These are phyloP conservation scores for Epinotia demarniana DNA, from an alignment of 2,888 invertebrate genomes.

Conservation along the genomic window DNA sequence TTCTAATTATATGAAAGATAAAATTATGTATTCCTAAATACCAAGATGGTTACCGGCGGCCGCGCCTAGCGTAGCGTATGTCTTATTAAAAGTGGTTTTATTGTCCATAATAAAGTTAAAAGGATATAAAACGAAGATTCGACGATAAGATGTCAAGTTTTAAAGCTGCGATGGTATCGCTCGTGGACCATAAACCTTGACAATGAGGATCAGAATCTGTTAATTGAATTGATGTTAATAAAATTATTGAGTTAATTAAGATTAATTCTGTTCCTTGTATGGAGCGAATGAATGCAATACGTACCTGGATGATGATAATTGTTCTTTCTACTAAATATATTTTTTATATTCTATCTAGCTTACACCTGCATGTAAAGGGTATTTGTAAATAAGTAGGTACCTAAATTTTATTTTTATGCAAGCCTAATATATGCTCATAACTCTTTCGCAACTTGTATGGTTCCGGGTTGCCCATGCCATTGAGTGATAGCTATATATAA, in stretches of 20 bases:
- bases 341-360: too few species aligned
- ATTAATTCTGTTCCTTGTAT: conserved; percentile 11
- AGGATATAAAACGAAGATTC: conserved; percentile 40
- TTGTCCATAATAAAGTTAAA: conserved; percentile 45
- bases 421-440: too few species aligned
- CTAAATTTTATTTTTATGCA: too few species aligned
- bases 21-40: background rate
- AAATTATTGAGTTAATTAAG: conserved; percentile 36
- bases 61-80: conserved; percentile 32
- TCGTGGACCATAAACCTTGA: conserved; percentile 27
- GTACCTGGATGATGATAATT: too few species aligned
- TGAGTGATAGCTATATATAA: too few species aligned
- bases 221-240: conserved; percentile 36
- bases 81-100: conserved; percentile 49
- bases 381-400: too few species aligned
- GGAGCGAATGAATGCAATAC: background rate
- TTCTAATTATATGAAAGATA: conserved; percentile 1
- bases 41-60: conserved; percentile 26
- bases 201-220: conserved; percentile 35
- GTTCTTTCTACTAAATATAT: too few species aligned
- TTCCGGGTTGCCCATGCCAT: too few species aligned
- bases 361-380: background rate
- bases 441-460: too few species aligned
- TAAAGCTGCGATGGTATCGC: conserved; percentile 35
- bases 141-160: conserved; percentile 41